Percentiles rank a stretch among this genome's conserved stretches.
Conservation (phyloP, 2,888 invertebrate species). For the Diarsia brunnea region DNA sequence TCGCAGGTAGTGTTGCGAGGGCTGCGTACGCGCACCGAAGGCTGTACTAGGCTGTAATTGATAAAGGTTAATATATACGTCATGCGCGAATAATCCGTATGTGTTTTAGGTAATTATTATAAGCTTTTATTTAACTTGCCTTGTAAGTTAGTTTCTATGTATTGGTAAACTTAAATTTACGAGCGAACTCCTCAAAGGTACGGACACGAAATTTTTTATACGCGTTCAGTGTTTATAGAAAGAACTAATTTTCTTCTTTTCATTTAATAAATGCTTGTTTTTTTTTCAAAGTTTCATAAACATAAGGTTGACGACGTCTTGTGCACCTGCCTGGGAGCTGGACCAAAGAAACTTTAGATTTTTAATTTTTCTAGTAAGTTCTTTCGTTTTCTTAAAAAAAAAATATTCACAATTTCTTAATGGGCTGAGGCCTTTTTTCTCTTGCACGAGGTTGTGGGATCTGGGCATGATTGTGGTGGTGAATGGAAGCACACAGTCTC, state of each 20-base stretch:
- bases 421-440: background rate
- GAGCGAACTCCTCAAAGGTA: too few species aligned
- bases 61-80: constrained; percentile 60
- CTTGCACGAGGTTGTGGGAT: background rate
- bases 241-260: too few species aligned
- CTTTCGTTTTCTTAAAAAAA: too few species aligned
- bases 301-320: background rate
- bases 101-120: constrained; percentile 25
- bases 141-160: too few species aligned
- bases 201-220: too few species aligned
- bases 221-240: too few species aligned
- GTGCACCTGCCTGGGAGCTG: background rate
- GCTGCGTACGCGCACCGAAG: constrained; percentile 63
- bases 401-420: too few species aligned
- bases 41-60: constrained; percentile 52
- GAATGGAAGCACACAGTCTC: background rate
- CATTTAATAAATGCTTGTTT: too few species aligned
- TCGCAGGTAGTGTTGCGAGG: constrained; percentile 44
- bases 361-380: background rate
- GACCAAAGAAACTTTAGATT: background rate
- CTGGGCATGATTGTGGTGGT: background rate
- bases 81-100: constrained; percentile 41
- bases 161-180: too few species aligned
- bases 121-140: background rate
- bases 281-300: too few species aligned